Evolutionary conservation across 2,888 invertebrate species (phyloP), one percentile per base, ranked within the genome.

Genomic region (Maniola hyperantus): DNA sequence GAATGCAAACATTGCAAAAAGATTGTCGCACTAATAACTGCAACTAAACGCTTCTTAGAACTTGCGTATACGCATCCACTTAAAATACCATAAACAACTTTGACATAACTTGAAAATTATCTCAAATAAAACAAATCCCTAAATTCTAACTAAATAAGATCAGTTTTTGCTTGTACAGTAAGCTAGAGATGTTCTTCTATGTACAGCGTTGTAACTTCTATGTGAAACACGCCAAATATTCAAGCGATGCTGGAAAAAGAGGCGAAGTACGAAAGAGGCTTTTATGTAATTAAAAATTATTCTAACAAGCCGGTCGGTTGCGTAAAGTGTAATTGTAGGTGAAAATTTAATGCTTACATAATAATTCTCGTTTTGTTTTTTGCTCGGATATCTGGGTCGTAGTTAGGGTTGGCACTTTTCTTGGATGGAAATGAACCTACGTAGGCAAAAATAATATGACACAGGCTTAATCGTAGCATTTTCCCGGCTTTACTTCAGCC

Each of bases 1-100:
- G 48, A 53, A 51, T 48, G 15, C 66, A 64, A 62, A 58, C 26
- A 59, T 55, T 42, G 53, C 62, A 63, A 72, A 70, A 73, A 77
- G 73, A 76, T 74, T 75, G 73, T 72, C 66, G 71, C 71, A 71
- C 73, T 73, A 75, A 76, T 73, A 75, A 74, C 70, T 68, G 74
- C 72, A 67, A 69, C 60, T 71, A 72, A 72, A 72, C 74, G 71
- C 79, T 76, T 73, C 74, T 74, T 70, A 71, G 74, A 75, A 77
- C 65, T 67, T 59, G 71, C 67, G 71, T 71, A 70, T 65, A 66
- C 72, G 68, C 72, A 72, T 67, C 66, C 67, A 65, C 62, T 65
- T 62, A 53, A 26, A 13, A 36, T 53, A 62, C 48, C 15, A 34
- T 34, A 48, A 15, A 15, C 48, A 48, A 48, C 48, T 33, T 8